Percentiles rank a stretch among this genome's conserved stretches.
Evolutionary conservation across 2,888 invertebrate species (phyloP).

Genomic region (Dermolepida albohirtum): DNA sequence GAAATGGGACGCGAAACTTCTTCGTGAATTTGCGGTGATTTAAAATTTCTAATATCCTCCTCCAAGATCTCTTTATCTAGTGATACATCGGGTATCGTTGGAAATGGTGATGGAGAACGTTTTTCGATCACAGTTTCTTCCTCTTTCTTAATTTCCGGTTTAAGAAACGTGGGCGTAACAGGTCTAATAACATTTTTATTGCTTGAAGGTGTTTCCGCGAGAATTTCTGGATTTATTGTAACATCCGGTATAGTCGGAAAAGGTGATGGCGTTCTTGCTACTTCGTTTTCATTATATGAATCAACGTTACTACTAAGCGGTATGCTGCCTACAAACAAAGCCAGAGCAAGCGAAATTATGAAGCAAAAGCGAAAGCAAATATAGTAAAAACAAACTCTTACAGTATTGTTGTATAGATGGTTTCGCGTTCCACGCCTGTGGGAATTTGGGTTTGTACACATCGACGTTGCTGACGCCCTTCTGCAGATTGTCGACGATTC

Average conservation of each 20-base stretch:
- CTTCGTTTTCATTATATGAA: not conserved
- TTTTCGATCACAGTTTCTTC: not conserved
- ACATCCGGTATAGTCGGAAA: conserved; percentile 60
- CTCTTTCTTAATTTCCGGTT: not conserved
- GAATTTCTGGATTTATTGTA: conserved; percentile 52
- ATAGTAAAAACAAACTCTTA: conserved; percentile 54
- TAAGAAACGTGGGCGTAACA: conserved; percentile 42
- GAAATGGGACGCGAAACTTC: conserved; percentile 48
- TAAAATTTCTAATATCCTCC: conserved; percentile 51
- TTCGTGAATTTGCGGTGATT: conserved; percentile 41
- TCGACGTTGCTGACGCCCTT: conserved; percentile 62
- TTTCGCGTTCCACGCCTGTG: conserved; percentile 66
- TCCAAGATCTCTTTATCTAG: conserved; percentile 52
- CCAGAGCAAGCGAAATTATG: too few species aligned
- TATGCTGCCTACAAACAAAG: conserved; percentile 33
- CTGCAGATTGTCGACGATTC: conserved; percentile 62
- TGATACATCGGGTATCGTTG: conserved; percentile 57
- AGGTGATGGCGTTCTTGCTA: conserved; percentile 53
- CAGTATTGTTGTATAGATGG: conserved; percentile 57
- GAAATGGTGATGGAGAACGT: conserved; percentile 58
- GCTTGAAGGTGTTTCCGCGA: conserved; percentile 26
- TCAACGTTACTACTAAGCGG: conserved; percentile 16
- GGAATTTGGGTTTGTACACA: conserved; percentile 66
- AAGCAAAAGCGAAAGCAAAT: conserved; percentile 26
- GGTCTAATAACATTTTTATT: conserved; percentile 39